phyloP scores from a whole-genome alignment of 2,888 invertebrate genomes.

The Anticlea derivata region DNA sequence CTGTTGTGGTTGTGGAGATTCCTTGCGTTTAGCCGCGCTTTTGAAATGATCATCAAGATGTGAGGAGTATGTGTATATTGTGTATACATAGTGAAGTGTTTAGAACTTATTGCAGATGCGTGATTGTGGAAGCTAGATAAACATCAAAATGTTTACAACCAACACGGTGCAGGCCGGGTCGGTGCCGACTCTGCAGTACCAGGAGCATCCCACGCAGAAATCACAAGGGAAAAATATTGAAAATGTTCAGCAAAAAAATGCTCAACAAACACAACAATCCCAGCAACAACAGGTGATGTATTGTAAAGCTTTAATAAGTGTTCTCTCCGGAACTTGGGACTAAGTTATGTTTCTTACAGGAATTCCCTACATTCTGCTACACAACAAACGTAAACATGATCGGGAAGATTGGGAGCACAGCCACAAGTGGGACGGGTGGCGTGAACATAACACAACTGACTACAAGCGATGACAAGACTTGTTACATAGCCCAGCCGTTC shows the following conservation, averaged over 20 bases:
- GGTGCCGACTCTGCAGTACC: slow-evolving; percentile 87
- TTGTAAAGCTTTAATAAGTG: neutral
- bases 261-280: slow-evolving; percentile 71
- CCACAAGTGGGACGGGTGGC: slow-evolving; percentile 72
- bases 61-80: slow-evolving; percentile 25
- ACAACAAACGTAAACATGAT: slow-evolving; percentile 88
- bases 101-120: slow-evolving; percentile 43
- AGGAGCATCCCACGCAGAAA: slow-evolving; percentile 85
- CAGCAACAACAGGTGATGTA: slow-evolving; percentile 48
- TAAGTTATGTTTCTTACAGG: slow-evolving; percentile 55
- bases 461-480: slow-evolving; percentile 86
- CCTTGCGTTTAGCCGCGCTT: slow-evolving; percentile 77
- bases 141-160: slow-evolving; percentile 81
- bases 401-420: slow-evolving; percentile 82
- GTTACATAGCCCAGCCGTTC: slow-evolving; percentile 90
- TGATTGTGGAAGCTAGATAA: slow-evolving; percentile 40
- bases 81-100: slow-evolving; percentile 17
- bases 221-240: slow-evolving; percentile 85
- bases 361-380: slow-evolving; percentile 89
- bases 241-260: slow-evolving; percentile 85
- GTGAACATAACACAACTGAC: slow-evolving; percentile 89
- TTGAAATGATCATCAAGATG: slow-evolving; percentile 44
- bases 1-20: slow-evolving; percentile 74
- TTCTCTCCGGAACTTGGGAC: neutral
- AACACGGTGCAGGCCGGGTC: slow-evolving; percentile 85